Evolutionary conservation across 1,140 invertebrate species (phyloP), one percentile per base, ranked within the genome.

Genomic region (Cylas formicarius): DNA sequence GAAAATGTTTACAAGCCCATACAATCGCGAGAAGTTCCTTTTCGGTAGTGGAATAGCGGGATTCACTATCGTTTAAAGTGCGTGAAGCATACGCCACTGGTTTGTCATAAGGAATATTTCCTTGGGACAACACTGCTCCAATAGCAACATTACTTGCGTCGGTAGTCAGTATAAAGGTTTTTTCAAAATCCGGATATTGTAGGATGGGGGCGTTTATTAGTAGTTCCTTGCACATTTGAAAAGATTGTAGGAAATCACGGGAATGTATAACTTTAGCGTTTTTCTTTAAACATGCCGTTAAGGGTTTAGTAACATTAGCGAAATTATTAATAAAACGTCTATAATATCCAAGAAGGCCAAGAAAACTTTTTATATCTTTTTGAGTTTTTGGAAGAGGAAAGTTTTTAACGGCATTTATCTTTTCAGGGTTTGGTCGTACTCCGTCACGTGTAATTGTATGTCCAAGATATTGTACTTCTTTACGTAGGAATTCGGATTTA

Each of bases 111-210:
- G 10, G 10, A 7, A 37, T 37, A 2, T 21, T 23, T 2, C 48
- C 47, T 56, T 67, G 66, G 4, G 59, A 61, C 11, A 70, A 38
- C 0, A 68, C 57, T 1, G 54, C 53, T 8, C 62, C 64, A 0
- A 67, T 34, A 1, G 62, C 64, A 19, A 46, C 51, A 14, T 63
- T 56, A 9, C 50, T 58, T 2, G 65, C 67, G 20, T 68, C 67
- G 1, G 61, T 65, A 0, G 56, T 65, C 5, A 69, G 23, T 1
- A 46, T 50, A 45, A 69, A 70, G 11, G 45, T 29, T 47, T 62
- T 43, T 0, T 44, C 24, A 27, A 63, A 65, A 40, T 67, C 54
- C 2, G 67, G 62, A 27, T 63, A 66, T 52, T 50, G 49, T 8
- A 67, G 21, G 0, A 67, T 23, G 4, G 33, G 33, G 4, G 11